Evolutionary conservation across 2,888 invertebrate species (phyloP).

Genomic region (Aporophyla nigra): DNA sequence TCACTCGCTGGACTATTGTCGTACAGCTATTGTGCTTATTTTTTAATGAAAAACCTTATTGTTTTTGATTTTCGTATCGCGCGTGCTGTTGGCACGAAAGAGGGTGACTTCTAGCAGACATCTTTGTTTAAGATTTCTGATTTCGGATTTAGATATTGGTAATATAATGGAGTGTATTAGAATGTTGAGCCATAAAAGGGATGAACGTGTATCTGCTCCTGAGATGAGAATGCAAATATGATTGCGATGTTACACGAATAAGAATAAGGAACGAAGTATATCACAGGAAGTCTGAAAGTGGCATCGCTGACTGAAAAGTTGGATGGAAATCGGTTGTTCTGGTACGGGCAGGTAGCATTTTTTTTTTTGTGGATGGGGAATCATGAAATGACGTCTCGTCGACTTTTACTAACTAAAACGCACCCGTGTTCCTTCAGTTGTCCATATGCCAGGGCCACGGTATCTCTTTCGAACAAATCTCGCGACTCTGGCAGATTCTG

Average conservation of each 20-base stretch:
- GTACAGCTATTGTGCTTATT: constrained; percentile 68
- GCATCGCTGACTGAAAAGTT: background rate
- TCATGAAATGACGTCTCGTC: too few species aligned
- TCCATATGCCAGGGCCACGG: too few species aligned
- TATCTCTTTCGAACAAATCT: too few species aligned
- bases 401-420: too few species aligned
- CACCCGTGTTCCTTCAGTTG: too few species aligned
- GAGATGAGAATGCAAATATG: background rate
- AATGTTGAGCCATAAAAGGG: background rate
- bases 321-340: background rate
- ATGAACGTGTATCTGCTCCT: background rate
- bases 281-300: background rate
- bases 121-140: constrained; percentile 24
- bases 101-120: constrained; percentile 3
- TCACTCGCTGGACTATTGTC: constrained; percentile 74
- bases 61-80: constrained; percentile 54
- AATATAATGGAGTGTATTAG: background rate
- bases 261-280: too few species aligned
- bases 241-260: background rate
- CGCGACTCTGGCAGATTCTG: too few species aligned
- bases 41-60: constrained; percentile 71
- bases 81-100: constrained; percentile 57
- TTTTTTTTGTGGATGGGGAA: too few species aligned
- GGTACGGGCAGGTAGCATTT: too few species aligned
- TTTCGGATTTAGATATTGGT: constrained; percentile 32